A percentile compares a stretch with the other conserved stretches of the same genome.
These are phyloP conservation scores for Sula dactylatra DNA, from an alignment of 2,113 vertebrate species.

Conservation along the genomic window DNA sequence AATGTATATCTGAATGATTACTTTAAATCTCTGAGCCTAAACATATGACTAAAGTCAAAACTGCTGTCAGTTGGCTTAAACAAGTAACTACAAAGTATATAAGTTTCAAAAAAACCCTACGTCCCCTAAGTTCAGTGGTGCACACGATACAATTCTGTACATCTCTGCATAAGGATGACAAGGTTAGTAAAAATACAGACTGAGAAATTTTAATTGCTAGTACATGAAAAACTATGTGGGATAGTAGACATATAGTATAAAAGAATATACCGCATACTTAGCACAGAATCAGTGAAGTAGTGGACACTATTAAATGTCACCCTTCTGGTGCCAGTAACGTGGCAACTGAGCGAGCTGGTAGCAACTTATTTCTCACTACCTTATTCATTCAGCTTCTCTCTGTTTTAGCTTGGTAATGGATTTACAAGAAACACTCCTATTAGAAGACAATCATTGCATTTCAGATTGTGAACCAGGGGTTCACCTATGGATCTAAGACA, in stretches of 20 bases:
- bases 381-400: background rate
- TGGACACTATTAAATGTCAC: background rate
- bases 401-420: background rate
- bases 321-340: background rate
- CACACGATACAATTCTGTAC: background rate
- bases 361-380: background rate
- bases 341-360: background rate
- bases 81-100: background rate
- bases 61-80: background rate
- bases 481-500: background rate
- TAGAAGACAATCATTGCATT: background rate
- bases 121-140: background rate
- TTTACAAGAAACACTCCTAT: background rate
- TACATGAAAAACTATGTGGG: background rate
- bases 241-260: background rate
- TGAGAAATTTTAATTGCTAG: background rate
- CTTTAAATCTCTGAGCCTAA: background rate
- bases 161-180: background rate
- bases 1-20: background rate
- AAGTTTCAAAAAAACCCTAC: background rate
- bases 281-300: background rate
- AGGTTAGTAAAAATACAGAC: background rate
- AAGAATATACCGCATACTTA: background rate
- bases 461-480: background rate
- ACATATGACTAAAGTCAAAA: background rate